phyloP scores from a whole-genome alignment of 2,113 vertebrate species.

The Ifrita kowaldi region DNA sequence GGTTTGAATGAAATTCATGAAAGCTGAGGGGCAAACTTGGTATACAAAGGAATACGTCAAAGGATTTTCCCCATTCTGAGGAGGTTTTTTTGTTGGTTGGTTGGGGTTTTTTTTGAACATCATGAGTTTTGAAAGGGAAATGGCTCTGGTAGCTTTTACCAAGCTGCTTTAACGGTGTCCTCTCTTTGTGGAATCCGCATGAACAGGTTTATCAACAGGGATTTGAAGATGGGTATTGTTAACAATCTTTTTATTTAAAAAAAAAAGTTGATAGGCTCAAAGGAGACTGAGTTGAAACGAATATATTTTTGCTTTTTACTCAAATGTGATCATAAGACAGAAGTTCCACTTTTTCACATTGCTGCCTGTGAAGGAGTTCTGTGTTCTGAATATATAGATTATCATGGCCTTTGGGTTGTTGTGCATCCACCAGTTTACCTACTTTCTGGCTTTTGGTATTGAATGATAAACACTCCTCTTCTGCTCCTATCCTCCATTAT shows the following conservation, averaged over 20 bases:
- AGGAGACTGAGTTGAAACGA: neutral
- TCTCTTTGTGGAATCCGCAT: neutral
- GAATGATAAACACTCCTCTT: neutral
- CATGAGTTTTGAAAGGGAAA: neutral
- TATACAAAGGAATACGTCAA: neutral
- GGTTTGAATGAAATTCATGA: constrained; percentile 3
- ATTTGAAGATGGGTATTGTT: neutral
- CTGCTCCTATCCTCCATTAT: constrained; percentile 18
- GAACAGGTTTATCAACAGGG: neutral
- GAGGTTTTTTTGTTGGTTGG: neutral
- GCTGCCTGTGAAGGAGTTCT: neutral
- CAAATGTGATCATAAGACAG: neutral
- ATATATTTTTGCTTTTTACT: neutral
- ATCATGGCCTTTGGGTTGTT: constrained; percentile 24
- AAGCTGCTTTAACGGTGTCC: neutral
- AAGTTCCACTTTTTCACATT: neutral
- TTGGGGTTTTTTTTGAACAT: neutral
- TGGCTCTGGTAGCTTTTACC: neutral
- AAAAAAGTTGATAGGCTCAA: neutral
- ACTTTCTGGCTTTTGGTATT: constrained; percentile 25
- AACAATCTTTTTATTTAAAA: neutral
- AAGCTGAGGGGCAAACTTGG: neutral
- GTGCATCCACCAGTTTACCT: neutral
- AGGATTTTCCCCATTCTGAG: neutral
- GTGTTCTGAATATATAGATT: neutral